Evolutionary conservation across 2,113 vertebrate species (phyloP).

Genomic region (Dolichallabes microphthalmus): DNA sequence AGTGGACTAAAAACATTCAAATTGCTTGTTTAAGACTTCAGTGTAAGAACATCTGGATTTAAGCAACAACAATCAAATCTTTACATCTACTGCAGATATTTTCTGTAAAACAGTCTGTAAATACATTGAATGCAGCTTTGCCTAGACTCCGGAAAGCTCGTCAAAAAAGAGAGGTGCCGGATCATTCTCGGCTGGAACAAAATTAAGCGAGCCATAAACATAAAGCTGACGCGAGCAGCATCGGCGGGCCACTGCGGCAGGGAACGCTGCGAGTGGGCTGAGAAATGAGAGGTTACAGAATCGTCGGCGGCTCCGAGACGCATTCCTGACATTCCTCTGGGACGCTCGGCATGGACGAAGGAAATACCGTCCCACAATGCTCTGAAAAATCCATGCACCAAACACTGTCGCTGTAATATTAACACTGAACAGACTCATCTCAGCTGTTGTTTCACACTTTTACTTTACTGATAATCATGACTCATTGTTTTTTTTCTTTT

Average conservation of each 20-base stretch:
- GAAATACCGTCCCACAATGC: conserved; percentile 65
- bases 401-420: conserved; percentile 47
- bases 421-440: not conserved
- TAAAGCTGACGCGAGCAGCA: conserved; percentile 13
- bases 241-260: conserved; percentile 26
- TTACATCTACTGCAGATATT: not conserved
- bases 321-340: conserved; percentile 73
- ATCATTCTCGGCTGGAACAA: conserved; percentile 12
- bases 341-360: conserved; percentile 66
- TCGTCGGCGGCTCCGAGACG: conserved; percentile 64
- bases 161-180: not conserved
- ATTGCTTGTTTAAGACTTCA: not conserved
- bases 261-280: conserved; percentile 31
- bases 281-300: conserved; percentile 61
- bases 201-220: conserved; percentile 22
- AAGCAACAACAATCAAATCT: not conserved
- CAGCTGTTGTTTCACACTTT: not conserved
- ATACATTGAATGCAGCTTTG: not conserved
- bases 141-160: conserved; percentile 5
- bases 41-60: not conserved
- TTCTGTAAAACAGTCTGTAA: not conserved
- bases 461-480: not conserved
- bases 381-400: conserved; percentile 52
- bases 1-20: not conserved
- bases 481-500: not conserved